Conservation (phyloP, 2,113 vertebrate genomes). For the Perca fluviatilis region DNA sequence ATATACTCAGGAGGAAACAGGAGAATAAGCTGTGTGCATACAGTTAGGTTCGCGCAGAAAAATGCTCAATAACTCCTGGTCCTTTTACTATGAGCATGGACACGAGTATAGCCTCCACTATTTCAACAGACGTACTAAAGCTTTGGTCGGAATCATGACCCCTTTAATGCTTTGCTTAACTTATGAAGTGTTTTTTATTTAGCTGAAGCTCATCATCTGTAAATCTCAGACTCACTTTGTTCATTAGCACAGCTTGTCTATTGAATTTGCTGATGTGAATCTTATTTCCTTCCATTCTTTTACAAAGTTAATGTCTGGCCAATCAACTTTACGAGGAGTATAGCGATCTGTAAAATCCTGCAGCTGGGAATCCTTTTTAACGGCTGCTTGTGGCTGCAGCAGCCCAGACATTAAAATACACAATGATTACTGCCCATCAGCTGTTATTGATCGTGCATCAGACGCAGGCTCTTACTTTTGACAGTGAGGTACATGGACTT, state of each 20-base stretch:
- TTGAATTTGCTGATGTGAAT: background rate
- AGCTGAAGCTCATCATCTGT: background rate
- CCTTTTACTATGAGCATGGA: background rate
- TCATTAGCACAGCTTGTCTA: background rate
- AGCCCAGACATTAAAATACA: constrained; percentile 19
- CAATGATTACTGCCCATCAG: constrained; percentile 29
- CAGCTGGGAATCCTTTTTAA: background rate
- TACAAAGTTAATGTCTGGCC: background rate
- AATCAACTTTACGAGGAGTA: constrained; percentile 2
- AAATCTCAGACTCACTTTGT: background rate
- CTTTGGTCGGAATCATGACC: background rate
- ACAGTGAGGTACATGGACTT: constrained; percentile 99
- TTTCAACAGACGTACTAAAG: background rate
- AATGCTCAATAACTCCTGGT: background rate
- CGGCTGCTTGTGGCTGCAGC: background rate
- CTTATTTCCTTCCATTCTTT: background rate
- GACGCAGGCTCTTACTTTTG: constrained; percentile 93
- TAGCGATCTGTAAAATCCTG: background rate
- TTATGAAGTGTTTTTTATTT: background rate
- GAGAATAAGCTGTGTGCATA: background rate
- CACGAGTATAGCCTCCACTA: background rate
- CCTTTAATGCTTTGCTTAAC: background rate
- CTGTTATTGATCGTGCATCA: constrained; percentile 27
- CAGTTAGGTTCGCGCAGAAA: background rate
- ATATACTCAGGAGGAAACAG: background rate